phyloP scores from a whole-genome alignment of 2,888 invertebrate species.

The Harpalus rufipes region DNA sequence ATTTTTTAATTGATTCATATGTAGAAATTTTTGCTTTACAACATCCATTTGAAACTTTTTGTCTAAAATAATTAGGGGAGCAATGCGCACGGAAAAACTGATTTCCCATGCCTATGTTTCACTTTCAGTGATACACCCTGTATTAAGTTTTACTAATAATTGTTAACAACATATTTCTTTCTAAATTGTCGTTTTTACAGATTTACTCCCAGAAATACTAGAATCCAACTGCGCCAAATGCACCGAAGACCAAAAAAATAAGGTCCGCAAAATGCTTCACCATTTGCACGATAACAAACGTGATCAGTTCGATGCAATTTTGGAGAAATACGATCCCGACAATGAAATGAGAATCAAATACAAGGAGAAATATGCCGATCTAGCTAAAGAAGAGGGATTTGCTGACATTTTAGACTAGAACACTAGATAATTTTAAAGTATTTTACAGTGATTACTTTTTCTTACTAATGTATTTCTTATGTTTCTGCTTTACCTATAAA shows the following conservation, averaged over 20 bases:
- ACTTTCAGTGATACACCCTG: too few relatives aligned
- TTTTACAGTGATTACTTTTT: not conserved
- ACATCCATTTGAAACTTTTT: too few relatives aligned
- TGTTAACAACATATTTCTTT: not conserved
- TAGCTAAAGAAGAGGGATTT: constrained; percentile 33
- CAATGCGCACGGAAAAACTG: too few relatives aligned
- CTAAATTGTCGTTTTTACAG: constrained; percentile 73
- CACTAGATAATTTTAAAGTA: not conserved
- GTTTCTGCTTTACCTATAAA: not conserved
- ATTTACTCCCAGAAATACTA: constrained; percentile 85
- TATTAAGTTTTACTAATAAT: not conserved
- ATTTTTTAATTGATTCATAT: too few relatives aligned
- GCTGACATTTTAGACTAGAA: constrained; percentile 36
- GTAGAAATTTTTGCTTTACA: too few relatives aligned
- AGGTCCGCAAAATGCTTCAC: constrained; percentile 83
- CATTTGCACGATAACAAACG: constrained; percentile 84
- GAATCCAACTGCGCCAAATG: constrained; percentile 84
- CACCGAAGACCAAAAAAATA: constrained; percentile 82
- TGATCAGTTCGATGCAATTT: constrained; percentile 82
- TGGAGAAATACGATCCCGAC: constrained; percentile 84
- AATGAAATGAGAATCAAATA: constrained; percentile 84
- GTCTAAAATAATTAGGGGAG: too few relatives aligned
- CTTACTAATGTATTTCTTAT: constrained; percentile 9
- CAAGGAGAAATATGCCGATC: constrained; percentile 73
- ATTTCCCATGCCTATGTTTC: too few relatives aligned